Conservation (phyloP, 2,113 vertebrate genomes). For the Paracanthobrama guichenoti region DNA sequence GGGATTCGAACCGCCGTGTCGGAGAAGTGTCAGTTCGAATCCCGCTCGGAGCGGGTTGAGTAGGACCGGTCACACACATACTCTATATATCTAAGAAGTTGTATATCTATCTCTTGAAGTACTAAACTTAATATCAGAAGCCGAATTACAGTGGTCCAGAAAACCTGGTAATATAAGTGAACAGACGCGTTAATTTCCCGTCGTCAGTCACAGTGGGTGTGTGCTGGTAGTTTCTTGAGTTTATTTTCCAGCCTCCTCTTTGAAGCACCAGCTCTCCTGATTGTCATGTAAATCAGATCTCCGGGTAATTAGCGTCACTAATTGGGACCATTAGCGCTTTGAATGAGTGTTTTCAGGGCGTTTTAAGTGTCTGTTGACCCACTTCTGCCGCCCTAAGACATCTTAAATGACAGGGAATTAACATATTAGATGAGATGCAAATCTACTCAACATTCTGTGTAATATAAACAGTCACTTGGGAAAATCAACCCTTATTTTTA, state of each 20-base stretch:
- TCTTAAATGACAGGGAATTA: background rate
- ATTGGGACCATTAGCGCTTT: slow-evolving; percentile 60
- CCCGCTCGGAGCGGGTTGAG: too few relatives aligned
- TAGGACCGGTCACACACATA: background rate
- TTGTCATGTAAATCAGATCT: slow-evolving; percentile 70
- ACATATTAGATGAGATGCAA: slow-evolving; percentile 10
- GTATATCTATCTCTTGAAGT: background rate
- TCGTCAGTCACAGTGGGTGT: background rate
- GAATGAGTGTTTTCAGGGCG: slow-evolving; percentile 56
- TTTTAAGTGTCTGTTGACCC: slow-evolving; percentile 40
- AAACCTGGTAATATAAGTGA: background rate
- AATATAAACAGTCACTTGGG: background rate
- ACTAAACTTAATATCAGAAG: background rate
- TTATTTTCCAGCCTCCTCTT: slow-evolving; percentile 21
- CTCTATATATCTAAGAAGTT: too few relatives aligned
- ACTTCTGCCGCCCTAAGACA: background rate
- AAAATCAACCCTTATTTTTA: background rate
- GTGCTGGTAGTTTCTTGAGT: background rate
- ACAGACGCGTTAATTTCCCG: background rate
- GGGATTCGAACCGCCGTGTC: too few relatives aligned
- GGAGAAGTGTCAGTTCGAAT: too few relatives aligned
- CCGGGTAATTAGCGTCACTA: slow-evolving; percentile 64
- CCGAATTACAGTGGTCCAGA: background rate
- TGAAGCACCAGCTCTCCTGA: background rate
- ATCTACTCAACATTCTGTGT: background rate